phyloP scores from a whole-genome alignment of 2,888 invertebrate species.

The Pachydiplax longipennis region DNA sequence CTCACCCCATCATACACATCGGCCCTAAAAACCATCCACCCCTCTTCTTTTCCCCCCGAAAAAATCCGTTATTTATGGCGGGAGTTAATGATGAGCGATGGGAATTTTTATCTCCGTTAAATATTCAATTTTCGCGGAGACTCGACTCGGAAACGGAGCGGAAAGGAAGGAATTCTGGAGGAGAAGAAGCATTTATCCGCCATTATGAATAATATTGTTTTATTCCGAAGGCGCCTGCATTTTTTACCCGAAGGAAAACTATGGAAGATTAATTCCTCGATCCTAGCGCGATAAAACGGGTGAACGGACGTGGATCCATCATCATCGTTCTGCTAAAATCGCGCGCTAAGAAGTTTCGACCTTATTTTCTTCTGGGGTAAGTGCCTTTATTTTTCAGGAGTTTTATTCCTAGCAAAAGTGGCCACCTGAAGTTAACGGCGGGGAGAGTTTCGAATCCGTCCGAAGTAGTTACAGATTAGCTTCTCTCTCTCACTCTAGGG shows the following conservation, averaged over 20 bases:
- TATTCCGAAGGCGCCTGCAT: background rate
- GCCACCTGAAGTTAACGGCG: background rate
- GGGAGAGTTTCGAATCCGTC: background rate
- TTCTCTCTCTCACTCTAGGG: background rate
- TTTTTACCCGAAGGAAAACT: background rate
- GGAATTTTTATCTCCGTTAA: slow-evolving; percentile 34
- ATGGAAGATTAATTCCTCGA: background rate
- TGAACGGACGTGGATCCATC: background rate
- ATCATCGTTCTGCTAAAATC: background rate
- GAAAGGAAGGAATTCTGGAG: background rate
- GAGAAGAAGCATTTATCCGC: background rate
- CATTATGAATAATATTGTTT: background rate
- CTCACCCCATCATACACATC: background rate
- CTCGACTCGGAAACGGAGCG: background rate
- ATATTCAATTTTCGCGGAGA: slow-evolving; percentile 7
- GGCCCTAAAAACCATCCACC: background rate
- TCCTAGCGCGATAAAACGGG: background rate
- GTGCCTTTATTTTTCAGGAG: background rate
- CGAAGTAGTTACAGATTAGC: background rate
- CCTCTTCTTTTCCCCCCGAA: background rate
- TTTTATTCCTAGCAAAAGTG: background rate
- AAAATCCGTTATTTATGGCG: slow-evolving; percentile 19
- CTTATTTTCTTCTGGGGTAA: background rate
- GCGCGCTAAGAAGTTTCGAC: background rate
- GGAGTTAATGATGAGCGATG: slow-evolving; percentile 30